Conservation (phyloP, 35 echinoderm and acorn worm species). For the Stichopus chloronotus region DNA sequence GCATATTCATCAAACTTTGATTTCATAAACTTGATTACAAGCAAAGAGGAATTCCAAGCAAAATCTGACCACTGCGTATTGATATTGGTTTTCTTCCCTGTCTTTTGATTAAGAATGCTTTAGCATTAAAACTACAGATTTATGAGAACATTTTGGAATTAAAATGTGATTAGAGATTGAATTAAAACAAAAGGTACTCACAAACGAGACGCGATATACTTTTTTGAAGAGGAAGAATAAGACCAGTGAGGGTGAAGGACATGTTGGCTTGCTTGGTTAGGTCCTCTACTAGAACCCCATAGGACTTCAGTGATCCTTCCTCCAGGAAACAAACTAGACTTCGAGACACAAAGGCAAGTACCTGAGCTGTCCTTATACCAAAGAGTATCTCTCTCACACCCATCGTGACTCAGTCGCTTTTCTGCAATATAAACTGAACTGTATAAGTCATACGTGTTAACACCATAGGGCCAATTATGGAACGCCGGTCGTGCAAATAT, state of each 20-base stretch:
- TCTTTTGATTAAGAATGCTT: too few relatives aligned
- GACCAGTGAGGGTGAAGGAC: slow-evolving; percentile 1
- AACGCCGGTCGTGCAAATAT: too few relatives aligned
- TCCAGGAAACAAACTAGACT: neutral
- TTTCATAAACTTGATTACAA: too few relatives aligned
- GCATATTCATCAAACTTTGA: too few relatives aligned
- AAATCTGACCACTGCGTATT: too few relatives aligned
- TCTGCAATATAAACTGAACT: neutral
- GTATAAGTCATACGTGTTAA: too few relatives aligned
- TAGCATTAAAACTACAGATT: too few relatives aligned
- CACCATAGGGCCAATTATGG: too few relatives aligned
- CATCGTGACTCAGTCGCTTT: neutral
- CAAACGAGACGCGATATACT: neutral
- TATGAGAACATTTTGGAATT: neutral
- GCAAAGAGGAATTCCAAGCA: too few relatives aligned
- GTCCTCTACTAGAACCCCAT: slow-evolving; percentile 20
- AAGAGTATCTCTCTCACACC: neutral
- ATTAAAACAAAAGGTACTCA: neutral
- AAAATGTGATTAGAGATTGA: neutral
- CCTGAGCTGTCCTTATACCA: neutral
- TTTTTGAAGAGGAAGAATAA: slow-evolving; percentile 8
- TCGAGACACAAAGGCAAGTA: neutral
- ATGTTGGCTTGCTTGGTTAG: neutral
- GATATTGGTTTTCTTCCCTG: too few relatives aligned
- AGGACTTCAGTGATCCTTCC: slow-evolving; percentile 5